Evolutionary conservation across 2,888 invertebrate genomes (phyloP).

Genomic region (Tolmerus cingulatus): DNA sequence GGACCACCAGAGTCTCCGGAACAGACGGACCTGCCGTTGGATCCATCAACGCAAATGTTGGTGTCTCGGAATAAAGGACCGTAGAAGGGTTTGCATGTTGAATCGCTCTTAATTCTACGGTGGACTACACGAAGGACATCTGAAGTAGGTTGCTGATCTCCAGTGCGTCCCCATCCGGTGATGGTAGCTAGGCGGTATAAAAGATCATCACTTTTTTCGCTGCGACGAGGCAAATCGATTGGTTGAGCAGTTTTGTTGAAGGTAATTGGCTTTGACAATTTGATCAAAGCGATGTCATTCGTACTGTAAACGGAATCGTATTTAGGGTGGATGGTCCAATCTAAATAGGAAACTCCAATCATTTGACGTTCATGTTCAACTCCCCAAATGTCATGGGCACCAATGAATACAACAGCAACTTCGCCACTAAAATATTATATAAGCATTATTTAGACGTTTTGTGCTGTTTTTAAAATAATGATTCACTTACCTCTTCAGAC

Average conservation of each 20-base stretch:
- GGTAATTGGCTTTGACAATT: slow-evolving; percentile 8
- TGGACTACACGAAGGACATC: background rate
- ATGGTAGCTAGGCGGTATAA: slow-evolving; percentile 51
- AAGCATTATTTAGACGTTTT: background rate
- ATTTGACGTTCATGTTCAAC: slow-evolving; percentile 19
- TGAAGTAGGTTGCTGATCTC: background rate
- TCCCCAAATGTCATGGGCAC: slow-evolving; percentile 41
- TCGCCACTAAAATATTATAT: slow-evolving; percentile 27
- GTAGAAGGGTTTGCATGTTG: background rate
- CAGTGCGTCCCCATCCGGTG: slow-evolving; percentile 56
- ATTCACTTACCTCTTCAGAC: background rate
- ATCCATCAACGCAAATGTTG: slow-evolving; percentile 54
- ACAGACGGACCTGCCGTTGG: slow-evolving; percentile 54
- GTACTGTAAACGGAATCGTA: slow-evolving; percentile 54
- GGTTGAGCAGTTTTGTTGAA: slow-evolving; percentile 49
- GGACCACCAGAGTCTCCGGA: slow-evolving; percentile 60
- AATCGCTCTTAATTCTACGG: background rate
- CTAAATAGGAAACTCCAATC: slow-evolving; percentile 45
- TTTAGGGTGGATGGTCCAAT: slow-evolving; percentile 59
- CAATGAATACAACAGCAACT: slow-evolving; percentile 22
- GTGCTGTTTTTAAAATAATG: background rate
- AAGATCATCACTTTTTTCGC: slow-evolving; percentile 50
- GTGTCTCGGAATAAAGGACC: background rate
- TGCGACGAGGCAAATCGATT: slow-evolving; percentile 52
- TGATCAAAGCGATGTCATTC: slow-evolving; percentile 46